phyloP scores from a whole-genome alignment of 2,797 vertebrate species.

The Parauchenoglanis ngamensis region DNA sequence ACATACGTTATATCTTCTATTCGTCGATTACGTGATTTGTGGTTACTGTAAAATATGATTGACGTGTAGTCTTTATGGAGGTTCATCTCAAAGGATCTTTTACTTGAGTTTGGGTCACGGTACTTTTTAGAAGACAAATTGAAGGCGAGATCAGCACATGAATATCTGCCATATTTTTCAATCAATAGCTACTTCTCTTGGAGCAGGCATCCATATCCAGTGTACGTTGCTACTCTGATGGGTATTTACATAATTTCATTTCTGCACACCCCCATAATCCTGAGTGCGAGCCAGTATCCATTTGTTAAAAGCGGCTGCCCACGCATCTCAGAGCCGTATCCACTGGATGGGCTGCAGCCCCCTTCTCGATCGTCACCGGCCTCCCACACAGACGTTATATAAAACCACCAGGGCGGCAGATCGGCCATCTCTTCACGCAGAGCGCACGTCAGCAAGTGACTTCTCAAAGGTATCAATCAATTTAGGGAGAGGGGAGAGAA shows the following conservation, averaged over 20 bases:
- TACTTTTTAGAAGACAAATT: not conserved
- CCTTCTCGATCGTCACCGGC: conserved; percentile 57
- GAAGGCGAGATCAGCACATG: conserved; percentile 34
- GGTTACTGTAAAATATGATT: too few species aligned
- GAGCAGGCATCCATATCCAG: conserved; percentile 39
- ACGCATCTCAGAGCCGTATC: conserved; percentile 60
- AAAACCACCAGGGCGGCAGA: conserved; percentile 63
- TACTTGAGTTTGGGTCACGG: not conserved
- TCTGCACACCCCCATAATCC: conserved; percentile 54
- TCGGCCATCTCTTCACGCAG: conserved; percentile 55
- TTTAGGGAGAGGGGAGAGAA: conserved; percentile 42
- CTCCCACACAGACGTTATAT: conserved; percentile 67
- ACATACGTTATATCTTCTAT: not conserved
- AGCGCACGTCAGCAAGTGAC: conserved; percentile 46
- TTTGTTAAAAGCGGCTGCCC: conserved; percentile 62
- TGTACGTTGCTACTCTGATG: conserved; percentile 52
- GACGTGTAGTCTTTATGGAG: not conserved
- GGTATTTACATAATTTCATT: conserved; percentile 61
- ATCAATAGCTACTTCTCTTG: conserved; percentile 51
- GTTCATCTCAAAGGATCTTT: not conserved
- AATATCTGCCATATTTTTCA: conserved; percentile 43
- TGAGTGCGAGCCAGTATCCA: conserved; percentile 58
- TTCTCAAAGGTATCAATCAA: conserved; percentile 58
- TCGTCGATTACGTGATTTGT: not conserved
- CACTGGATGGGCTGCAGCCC: conserved; percentile 51